phyloP scores from a whole-genome alignment of 2,888 invertebrate genomes.

The Eristalinus sepulchralis region DNA sequence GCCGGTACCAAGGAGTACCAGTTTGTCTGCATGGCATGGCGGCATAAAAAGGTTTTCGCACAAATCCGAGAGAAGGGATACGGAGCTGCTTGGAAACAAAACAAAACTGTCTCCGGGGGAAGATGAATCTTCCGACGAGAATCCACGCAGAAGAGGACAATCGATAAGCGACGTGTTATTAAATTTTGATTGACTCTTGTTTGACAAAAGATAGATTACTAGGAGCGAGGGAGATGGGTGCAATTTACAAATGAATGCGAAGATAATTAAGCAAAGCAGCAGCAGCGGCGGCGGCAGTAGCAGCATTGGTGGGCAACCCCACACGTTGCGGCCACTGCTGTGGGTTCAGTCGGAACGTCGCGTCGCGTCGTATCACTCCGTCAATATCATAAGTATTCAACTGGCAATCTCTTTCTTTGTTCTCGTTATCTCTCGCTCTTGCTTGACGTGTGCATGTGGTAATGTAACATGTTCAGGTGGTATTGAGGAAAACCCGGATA shows the following conservation, averaged over 20 bases:
- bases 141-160: slow-evolving; percentile 3
- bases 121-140: slow-evolving; percentile 14
- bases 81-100: not conserved
- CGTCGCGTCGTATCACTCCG: not conserved
- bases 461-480: not conserved
- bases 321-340: slow-evolving; percentile 17
- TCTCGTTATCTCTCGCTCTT: not conserved
- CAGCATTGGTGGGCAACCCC: slow-evolving; percentile 25
- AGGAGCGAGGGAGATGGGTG: not conserved
- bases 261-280: slow-evolving; percentile 20
- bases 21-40: not conserved
- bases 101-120: slow-evolving; percentile 38
- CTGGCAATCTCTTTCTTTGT: slow-evolving; percentile 3
- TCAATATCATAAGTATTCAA: slow-evolving; percentile 20
- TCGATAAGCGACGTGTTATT: slow-evolving; percentile 55
- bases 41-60: not conserved
- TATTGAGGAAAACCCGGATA: not conserved
- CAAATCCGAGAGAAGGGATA: not conserved
- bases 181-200: slow-evolving; percentile 33
- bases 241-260: slow-evolving; percentile 9
- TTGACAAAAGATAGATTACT: slow-evolving; percentile 8
- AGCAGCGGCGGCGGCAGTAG: not conserved
- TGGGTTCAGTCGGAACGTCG: slow-evolving; percentile 21
- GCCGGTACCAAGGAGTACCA: slow-evolving; percentile 32
- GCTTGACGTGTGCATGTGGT: not conserved